These are phyloP conservation scores for Podabrus alpinus DNA, from an alignment of 2,888 invertebrate genomes.

Conservation along the genomic window DNA sequence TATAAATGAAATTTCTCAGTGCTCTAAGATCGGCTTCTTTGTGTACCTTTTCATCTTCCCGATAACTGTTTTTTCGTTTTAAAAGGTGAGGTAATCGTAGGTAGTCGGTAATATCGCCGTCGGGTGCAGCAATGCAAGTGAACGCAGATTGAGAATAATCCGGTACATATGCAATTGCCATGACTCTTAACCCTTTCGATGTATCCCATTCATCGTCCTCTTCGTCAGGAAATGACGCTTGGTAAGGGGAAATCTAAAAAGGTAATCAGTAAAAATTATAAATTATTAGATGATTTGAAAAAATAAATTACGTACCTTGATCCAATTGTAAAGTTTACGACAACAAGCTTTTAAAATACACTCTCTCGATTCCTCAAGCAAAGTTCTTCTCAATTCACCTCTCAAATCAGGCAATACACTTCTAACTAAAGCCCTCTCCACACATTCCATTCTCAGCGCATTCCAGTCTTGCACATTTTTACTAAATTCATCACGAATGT, in stretches of 20 bases:
- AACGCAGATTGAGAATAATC: slow-evolving; percentile 86
- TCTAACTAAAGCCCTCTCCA: slow-evolving; percentile 83
- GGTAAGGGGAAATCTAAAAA: slow-evolving; percentile 70
- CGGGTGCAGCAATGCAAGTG: slow-evolving; percentile 82
- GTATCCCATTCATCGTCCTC: slow-evolving; percentile 93
- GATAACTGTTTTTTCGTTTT: slow-evolving; percentile 76
- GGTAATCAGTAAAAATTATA: background rate
- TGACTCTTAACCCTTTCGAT: slow-evolving; percentile 78
- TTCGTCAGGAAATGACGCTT: slow-evolving; percentile 72
- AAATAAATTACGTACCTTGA: slow-evolving; percentile 63
- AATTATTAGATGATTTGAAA: no score
- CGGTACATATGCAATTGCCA: slow-evolving; percentile 87
- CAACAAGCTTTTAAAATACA: slow-evolving; percentile 83
- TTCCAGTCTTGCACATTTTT: slow-evolving; percentile 97
- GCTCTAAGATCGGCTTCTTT: slow-evolving; percentile 69
- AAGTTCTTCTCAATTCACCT: slow-evolving; percentile 78
- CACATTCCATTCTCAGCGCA: slow-evolving; percentile 81
- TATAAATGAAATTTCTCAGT: slow-evolving; percentile 79
- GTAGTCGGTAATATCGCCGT: slow-evolving; percentile 92
- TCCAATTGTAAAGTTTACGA: slow-evolving; percentile 86
- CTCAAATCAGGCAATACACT: slow-evolving; percentile 89
- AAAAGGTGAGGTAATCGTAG: slow-evolving; percentile 84
- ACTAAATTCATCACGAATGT: slow-evolving; percentile 91
- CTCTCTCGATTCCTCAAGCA: slow-evolving; percentile 87
- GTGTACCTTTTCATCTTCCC: slow-evolving; percentile 67